Base-by-base conservation (phyloP, 2,797 vertebrate genomes). In the Sebastes steindachneri region DNA sequence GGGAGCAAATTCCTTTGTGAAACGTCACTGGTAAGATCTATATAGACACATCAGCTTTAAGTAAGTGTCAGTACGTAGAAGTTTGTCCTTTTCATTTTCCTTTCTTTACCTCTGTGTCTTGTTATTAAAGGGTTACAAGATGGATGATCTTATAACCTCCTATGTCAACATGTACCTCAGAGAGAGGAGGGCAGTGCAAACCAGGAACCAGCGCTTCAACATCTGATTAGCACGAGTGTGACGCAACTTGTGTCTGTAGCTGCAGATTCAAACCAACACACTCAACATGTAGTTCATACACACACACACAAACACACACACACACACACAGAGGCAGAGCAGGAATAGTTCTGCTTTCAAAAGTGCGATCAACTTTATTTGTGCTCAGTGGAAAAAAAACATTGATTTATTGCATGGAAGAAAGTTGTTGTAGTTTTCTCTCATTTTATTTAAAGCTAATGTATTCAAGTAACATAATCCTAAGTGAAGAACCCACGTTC, bases 141-240 rank as follows among this genome's bases (percentile, higher is more conserved):
- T 99, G 96, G 99, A 99, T 0, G 99, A 99, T 88, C 95, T 99
- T 53, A 86, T 99, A 90, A 97, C 97, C 17, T 99, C 99, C 0
- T 99, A 99, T 0, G 96, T 98, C 68, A 96, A 80, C 83, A 95
- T 97, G 92, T 95, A 97, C 83, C 83, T 97, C 92, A 91, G 60
- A 45, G 96, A 96, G 76, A 91, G 75, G 74, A 96, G 58, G 23
- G 73, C 88, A 0, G 74, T 86, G 12, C 96, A 94, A 79, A 93
- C 94, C 70, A 95, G 93, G 83, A 95, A 84, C 74, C 74, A 87
- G 26, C 90, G 45, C 66, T 82, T 89, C 67, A 79, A 93, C 79
- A 77, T 86, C 11, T 94, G 85, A 93, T 67, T 5, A 11, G 41
- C 62, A 2, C 1, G 19, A 66, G 63, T 51, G 70, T 68, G 69